Evolutionary conservation across 2,888 invertebrate species (phyloP), one percentile per base, ranked within the genome.

Genomic region (Oegoconia quadripuncta): DNA sequence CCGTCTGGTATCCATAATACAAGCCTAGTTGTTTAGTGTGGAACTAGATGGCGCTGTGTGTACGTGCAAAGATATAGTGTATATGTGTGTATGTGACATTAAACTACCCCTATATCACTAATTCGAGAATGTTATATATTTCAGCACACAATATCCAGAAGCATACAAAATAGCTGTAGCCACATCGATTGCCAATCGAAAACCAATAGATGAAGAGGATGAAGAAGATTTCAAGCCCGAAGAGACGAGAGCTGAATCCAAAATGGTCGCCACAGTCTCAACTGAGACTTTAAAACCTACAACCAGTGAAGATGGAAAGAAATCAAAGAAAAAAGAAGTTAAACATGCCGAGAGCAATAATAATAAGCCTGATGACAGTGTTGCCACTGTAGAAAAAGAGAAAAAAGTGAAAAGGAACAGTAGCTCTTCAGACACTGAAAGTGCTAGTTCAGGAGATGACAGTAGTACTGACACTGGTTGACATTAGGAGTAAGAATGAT

Each of bases 361-460:
- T 35, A 83, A 81, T 50, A 75, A 78, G n/a, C n/a, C n/a, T n/a
- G n/a, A n/a, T 40, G 75, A 77, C 0, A 80, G 74, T 45, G 72
- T 72, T 38, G 71, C 67, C 29, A 49, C 41, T 7, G 45, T 46
- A 8, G 56, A 57, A 27, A 44, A 62, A 46, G 44, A 52, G 43
- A 64, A 63, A 40, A 60, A 61, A 39, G 40, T 64, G 2, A 77
- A 75, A 41, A 64, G 58, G 32, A 72, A 56, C 39, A 78, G 75
- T 31, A 91, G 91, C 53, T 91, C 91, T 0, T 90, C 91, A 0
- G 91, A 91, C 26, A 89, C 88, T 0, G 89, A 89, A 41, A 91
- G 91, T 59, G 90, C 89, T 0, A 91, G 91, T 63, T 91, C 91
- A 29, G 91, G 91, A 0, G 91, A 91, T 29, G 91, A 91, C 46